Percentiles rank a stretch among this genome's conserved stretches.
Evolutionary conservation across 2,113 vertebrate species (phyloP).

Genomic region (Lasiurus borealis): DNA sequence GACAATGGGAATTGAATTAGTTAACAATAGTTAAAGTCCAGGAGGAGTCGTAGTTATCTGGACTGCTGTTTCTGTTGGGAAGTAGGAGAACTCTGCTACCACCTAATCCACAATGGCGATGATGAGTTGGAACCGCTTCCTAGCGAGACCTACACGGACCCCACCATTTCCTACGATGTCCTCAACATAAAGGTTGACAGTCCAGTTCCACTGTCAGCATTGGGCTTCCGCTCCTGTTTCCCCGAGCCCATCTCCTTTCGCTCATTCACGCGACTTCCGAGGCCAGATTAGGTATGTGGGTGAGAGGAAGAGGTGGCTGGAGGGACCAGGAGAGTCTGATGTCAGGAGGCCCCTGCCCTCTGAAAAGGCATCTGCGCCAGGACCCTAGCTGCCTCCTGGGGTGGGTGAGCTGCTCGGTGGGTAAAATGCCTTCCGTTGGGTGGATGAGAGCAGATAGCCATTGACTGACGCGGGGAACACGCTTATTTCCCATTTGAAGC

Average conservation of each 20-base stretch:
- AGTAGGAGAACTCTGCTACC: neutral
- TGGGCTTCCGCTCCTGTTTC: neutral
- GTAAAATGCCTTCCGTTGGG: neutral
- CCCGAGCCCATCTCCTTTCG: neutral
- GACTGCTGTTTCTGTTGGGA: conserved; percentile 10
- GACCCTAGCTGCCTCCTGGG: neutral
- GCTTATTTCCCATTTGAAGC: neutral
- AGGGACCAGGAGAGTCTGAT: neutral
- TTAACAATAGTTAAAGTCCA: neutral
- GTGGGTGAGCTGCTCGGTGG: neutral
- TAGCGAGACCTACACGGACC: neutral
- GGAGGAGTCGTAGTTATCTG: neutral
- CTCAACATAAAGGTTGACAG: neutral
- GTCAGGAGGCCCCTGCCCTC: neutral
- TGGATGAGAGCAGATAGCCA: neutral
- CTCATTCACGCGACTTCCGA: neutral
- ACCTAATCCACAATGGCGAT: too few relatives aligned
- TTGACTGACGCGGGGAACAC: neutral
- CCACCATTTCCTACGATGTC: neutral
- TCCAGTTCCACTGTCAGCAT: neutral
- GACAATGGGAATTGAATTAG: neutral
- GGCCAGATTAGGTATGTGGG: neutral
- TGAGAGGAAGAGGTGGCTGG: neutral
- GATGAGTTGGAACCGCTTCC: neutral
- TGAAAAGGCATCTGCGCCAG: neutral